Evolutionary conservation across 2,888 invertebrate species (phyloP).

Genomic region (Lasioglossum malachurum): DNA sequence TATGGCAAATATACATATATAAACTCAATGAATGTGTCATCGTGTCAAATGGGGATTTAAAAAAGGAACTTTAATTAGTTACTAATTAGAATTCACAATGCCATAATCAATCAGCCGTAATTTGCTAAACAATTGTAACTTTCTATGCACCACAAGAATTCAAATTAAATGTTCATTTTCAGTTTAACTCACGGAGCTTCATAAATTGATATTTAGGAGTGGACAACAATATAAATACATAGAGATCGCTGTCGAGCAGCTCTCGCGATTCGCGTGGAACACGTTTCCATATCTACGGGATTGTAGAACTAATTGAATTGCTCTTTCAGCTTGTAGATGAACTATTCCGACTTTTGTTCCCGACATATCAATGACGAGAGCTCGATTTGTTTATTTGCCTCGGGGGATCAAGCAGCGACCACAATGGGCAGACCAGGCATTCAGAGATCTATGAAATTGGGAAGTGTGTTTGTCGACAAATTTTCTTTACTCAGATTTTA

Average conservation of each 20-base stretch:
- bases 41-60: neutral
- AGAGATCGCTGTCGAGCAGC: neutral
- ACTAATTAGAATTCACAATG: neutral
- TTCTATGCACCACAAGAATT: no score
- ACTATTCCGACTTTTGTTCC: neutral
- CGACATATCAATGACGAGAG: neutral
- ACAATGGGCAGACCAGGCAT: neutral
- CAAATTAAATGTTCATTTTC: neutral
- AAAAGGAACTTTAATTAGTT: neutral
- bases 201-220: neutral
- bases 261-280: neutral
- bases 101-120: neutral
- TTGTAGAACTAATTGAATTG: neutral
- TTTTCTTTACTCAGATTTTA: neutral
- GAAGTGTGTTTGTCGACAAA: neutral
- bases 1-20: no score
- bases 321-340: neutral
- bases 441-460: neutral
- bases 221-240: neutral
- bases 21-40: neutral
- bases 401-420: neutral
- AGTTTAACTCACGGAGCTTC: neutral
- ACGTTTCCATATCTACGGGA: neutral
- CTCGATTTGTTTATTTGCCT: neutral
- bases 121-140: neutral